phyloP scores from a whole-genome alignment of 2,888 invertebrate species.

The Sepiola atlantica region DNA sequence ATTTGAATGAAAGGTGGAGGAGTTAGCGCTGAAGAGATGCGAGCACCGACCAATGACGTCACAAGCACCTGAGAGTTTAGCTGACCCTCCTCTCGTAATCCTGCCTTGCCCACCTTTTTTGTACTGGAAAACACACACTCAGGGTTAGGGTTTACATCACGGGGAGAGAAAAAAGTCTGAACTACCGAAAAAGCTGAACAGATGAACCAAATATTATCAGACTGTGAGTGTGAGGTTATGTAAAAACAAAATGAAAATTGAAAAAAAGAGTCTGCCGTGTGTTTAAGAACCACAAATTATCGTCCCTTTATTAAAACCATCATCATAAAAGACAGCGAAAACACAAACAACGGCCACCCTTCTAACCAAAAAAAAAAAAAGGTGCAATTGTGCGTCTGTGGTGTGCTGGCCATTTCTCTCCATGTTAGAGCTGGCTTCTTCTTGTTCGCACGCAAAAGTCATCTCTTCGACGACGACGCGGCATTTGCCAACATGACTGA shows the following conservation, averaged over 20 bases:
- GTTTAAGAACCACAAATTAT: neutral
- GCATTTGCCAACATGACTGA: conserved; percentile 40
- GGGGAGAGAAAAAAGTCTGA: neutral
- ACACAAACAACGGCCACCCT: neutral
- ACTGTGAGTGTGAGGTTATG: conserved; percentile 1
- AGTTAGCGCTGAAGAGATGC: neutral
- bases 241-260: neutral
- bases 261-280: neutral
- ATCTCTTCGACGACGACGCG: conserved; percentile 12
- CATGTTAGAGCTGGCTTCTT: conserved; percentile 32
- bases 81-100: conserved; percentile 17
- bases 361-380: neutral
- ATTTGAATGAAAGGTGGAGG: neutral
- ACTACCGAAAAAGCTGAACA: conserved; percentile 23
- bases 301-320: neutral
- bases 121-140: neutral
- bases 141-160: neutral
- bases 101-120: conserved; percentile 32
- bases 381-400: neutral
- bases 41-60: conserved; percentile 32
- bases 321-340: neutral
- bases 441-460: conserved; percentile 1
- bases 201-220: neutral
- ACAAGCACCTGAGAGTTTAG: conserved; percentile 32
- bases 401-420: conserved; percentile 32